phyloP scores from a whole-genome alignment of 2,888 invertebrate species.

The Agonum fuliginosum region DNA sequence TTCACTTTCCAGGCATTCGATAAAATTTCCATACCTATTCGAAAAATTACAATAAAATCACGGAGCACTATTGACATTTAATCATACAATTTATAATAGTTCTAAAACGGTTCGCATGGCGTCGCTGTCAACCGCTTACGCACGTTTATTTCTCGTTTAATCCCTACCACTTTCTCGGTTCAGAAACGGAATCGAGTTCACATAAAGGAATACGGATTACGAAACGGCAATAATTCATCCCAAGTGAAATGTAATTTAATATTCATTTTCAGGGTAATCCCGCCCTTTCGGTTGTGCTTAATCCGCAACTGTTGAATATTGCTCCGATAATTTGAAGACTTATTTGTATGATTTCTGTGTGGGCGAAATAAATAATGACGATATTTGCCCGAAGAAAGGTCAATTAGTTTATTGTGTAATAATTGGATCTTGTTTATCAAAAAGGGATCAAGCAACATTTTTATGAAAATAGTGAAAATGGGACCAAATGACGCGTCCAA shows the following conservation, averaged over 20 bases:
- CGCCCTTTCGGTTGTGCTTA: neutral
- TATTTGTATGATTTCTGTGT: neutral
- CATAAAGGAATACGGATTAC: conserved; percentile 18
- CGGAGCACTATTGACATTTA: conserved; percentile 32
- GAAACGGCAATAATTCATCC: conserved; percentile 39
- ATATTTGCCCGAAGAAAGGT: too few species aligned
- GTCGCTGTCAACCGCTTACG: conserved; percentile 16
- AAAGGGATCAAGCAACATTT: too few species aligned
- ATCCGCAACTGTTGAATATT: conserved; percentile 5
- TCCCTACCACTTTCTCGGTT: neutral
- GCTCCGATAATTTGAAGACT: neutral
- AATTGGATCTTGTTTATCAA: too few species aligned
- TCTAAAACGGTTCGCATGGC: neutral
- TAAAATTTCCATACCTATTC: neutral
- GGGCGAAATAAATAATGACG: too few species aligned
- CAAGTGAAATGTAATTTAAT: conserved; percentile 23
- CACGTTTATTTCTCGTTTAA: neutral
- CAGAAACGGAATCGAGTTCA: neutral
- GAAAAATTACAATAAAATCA: neutral
- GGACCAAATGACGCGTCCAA: too few species aligned
- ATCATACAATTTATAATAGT: conserved; percentile 37
- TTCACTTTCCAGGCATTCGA: too few species aligned
- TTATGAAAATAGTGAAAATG: too few species aligned
- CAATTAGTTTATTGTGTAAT: too few species aligned
- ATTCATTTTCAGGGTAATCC: conserved; percentile 20